Conservation (phyloP, 64 coral and sea anemone genomes). For the Stylophora pistillata region DNA sequence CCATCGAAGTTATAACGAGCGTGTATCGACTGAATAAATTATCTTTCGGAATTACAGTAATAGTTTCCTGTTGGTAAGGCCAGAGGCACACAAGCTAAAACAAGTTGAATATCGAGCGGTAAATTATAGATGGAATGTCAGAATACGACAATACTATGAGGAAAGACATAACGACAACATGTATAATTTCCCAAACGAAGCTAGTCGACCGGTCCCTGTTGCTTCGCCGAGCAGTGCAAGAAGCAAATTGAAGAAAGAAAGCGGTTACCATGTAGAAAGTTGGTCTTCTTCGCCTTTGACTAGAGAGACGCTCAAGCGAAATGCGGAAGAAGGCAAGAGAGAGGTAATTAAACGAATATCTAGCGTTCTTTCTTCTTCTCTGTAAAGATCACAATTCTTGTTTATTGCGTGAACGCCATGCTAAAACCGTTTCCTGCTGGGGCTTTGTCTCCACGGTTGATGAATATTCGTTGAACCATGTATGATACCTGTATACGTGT, state of each 20-base stretch:
- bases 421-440: neutral
- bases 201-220: neutral
- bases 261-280: slow-evolving; percentile 24
- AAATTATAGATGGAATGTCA: slow-evolving; percentile 47
- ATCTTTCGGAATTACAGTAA: slow-evolving; percentile 4
- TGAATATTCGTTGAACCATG: neutral
- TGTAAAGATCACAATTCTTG: neutral
- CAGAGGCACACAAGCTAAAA: neutral
- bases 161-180: slow-evolving; percentile 14
- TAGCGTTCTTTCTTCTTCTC: neutral
- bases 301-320: slow-evolving; percentile 31
- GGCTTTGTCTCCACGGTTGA: neutral
- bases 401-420: neutral
- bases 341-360: slow-evolving; percentile 12
- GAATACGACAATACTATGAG: slow-evolving; percentile 9
- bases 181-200: slow-evolving; percentile 24
- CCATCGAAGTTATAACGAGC: neutral
- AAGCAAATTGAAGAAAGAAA: neutral
- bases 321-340: slow-evolving; percentile 30
- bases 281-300: neutral
- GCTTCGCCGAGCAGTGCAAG: slow-evolving; percentile 12
- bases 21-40: neutral
- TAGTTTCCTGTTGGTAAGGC: slow-evolving; percentile 13
- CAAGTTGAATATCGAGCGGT: neutral
- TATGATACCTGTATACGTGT: neutral